Conservation (phyloP, 2,797 vertebrate genomes). For the Propithecus deckenii region DNA sequence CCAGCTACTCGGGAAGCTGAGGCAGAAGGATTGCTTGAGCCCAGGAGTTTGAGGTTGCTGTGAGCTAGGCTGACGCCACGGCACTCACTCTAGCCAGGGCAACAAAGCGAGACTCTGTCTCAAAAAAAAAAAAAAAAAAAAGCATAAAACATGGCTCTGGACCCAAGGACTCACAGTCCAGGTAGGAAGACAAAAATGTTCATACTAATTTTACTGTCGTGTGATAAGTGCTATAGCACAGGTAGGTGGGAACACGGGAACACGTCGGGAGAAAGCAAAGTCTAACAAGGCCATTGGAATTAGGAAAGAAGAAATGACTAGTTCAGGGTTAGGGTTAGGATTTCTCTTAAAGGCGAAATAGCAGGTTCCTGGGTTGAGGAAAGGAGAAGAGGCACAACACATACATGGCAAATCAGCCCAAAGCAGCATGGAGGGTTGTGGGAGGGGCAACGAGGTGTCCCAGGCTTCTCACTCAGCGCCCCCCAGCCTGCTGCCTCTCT, state of each 20-base stretch:
- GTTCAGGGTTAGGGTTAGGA: background rate
- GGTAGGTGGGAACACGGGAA: background rate
- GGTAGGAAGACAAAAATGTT: background rate
- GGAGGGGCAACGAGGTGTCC: accelerated
- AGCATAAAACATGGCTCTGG: background rate
- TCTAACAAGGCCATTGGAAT: background rate
- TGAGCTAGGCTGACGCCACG: too few species aligned
- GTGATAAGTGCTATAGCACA: background rate
- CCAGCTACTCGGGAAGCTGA: too few species aligned
- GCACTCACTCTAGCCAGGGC: too few species aligned
- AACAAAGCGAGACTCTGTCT: too few species aligned
- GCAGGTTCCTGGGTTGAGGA: background rate
- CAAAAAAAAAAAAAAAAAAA: background rate
- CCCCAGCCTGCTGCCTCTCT: background rate
- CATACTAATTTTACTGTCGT: background rate
- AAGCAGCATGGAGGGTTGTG: too few species aligned
- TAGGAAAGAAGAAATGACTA: background rate
- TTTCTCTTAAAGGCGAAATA: background rate
- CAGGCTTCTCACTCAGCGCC: background rate
- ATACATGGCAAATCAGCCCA: background rate
- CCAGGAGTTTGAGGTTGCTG: too few species aligned
- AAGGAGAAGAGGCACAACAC: background rate
- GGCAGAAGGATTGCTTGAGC: too few species aligned
- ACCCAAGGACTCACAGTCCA: background rate
- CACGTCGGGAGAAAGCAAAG: background rate